Evolutionary conservation across 2,113 vertebrate genomes (phyloP).

Genomic region (Nothocercus nigrocapillus): DNA sequence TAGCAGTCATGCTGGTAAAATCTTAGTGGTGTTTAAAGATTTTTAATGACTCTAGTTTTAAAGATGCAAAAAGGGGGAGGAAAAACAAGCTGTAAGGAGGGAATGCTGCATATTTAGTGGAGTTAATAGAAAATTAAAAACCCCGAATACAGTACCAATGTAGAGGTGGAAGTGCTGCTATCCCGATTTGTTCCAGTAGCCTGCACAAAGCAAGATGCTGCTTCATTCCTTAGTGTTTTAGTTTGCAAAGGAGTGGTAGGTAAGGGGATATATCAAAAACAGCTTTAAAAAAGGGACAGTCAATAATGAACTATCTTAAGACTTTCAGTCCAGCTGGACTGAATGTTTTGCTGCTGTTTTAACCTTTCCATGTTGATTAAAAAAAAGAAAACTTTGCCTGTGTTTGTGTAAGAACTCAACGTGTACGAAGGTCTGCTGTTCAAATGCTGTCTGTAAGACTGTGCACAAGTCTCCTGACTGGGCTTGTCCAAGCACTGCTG

Average conservation of each 20-base stretch:
- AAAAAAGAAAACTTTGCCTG: no score
- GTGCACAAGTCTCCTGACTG: not conserved
- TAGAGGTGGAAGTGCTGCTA: not conserved
- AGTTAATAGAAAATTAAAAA: not conserved
- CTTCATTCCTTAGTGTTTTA: not conserved
- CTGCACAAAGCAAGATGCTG: not conserved
- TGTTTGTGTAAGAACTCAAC: not conserved
- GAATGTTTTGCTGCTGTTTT: not conserved
- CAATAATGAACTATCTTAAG: not conserved
- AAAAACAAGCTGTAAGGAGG: not conserved
- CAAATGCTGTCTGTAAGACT: not conserved
- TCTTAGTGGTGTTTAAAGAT: not conserved
- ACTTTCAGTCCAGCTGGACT: not conserved
- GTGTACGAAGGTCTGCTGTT: not conserved
- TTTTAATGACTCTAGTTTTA: not conserved
- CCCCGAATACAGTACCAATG: no score
- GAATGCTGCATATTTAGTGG: not conserved
- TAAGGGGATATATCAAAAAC: not conserved
- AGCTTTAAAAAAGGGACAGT: not conserved
- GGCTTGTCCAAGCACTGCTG: not conserved
- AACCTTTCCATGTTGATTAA: not conserved
- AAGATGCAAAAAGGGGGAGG: not conserved
- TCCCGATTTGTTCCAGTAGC: not conserved
- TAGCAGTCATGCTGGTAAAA: not conserved
- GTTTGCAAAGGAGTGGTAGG: not conserved